Base-by-base conservation (phyloP, 2,888 invertebrate species). In the Antheraea assamensis region DNA sequence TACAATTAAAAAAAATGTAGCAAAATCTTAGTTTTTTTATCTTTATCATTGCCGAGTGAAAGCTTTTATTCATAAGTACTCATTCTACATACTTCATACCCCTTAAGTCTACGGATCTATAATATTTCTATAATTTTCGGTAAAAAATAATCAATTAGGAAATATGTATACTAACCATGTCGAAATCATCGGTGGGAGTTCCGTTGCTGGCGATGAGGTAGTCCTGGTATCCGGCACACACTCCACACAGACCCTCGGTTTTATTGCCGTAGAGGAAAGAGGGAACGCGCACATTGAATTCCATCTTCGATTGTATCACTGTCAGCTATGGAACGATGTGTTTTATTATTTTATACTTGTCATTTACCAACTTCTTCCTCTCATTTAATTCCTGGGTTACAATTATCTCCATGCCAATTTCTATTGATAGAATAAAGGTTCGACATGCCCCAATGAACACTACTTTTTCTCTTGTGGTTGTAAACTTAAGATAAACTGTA, bases 241-340 rank as follows among this genome's bases (percentile, higher is more conserved):
- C 96, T 72, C 98, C 98, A 87, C 98, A 98, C 2, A 98, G 93
- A 1, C 98, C 98, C 87, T 98, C 97, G 73, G 97, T 96, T 77
- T 95, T 96, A 76, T 96, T 96, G 61, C 95, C 95, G 88, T 97
- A 98, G 74, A 96, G 91, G 77, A 96, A 95, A 1, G 98, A 97
- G 0, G 98, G 97, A 2, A 97, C 95, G 74, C 95, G 96, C 8
- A 95, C 90, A 1, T 87, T 87, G 80, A 95, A 95, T 78, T 95
- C 92, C 85, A 96, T 85, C 79, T 95, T 95, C 1, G 88, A 77
- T 70, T 88, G 87, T 0, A 85, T 77, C 1, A 94, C 92, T 76
- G 86, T 85, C 58, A 94, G 72, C 94, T 94, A 81, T 15, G 15
- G 68, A 19, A 10, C 4, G 10, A 52, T 27, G 17, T 21, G 15